phyloP scores from a whole-genome alignment of 2,797 vertebrate species.

The Oceanodroma leucorhoa region DNA sequence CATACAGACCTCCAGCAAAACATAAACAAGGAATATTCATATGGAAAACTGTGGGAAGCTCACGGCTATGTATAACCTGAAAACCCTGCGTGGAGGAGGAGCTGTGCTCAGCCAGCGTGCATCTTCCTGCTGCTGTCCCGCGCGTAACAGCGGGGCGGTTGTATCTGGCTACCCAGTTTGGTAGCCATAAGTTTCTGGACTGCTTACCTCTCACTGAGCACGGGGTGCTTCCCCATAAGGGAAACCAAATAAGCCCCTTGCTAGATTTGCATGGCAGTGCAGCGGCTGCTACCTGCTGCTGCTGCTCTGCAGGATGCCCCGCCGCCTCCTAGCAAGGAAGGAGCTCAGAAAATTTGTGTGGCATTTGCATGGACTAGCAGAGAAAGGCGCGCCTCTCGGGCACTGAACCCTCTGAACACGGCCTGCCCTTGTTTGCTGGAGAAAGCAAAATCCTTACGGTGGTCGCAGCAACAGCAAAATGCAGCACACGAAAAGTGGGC shows the following conservation, averaged over 20 bases:
- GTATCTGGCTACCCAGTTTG: not conserved
- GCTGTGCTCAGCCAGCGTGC: not conserved
- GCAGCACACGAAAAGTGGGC: not conserved
- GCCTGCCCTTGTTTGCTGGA: not conserved
- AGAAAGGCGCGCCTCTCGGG: accelerated
- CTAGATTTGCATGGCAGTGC: not conserved
- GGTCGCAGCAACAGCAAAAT: not conserved
- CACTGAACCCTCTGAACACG: not conserved
- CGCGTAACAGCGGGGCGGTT: accelerated
- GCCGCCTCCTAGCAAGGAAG: not conserved
- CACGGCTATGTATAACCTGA: not conserved
- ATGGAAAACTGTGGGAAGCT: not conserved
- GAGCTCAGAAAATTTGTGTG: not conserved
- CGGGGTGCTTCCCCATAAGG: not conserved
- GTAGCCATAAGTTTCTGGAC: not conserved
- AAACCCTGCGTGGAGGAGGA: not conserved
- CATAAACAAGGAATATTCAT: not conserved
- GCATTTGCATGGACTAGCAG: not conserved
- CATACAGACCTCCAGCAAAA: not conserved
- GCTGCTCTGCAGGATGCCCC: not conserved
- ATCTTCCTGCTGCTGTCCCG: not conserved
- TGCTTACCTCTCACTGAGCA: not conserved
- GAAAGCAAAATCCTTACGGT: not conserved
- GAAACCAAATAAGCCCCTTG: not conserved
- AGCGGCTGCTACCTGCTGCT: not conserved